A percentile compares a stretch with the other conserved stretches of the same genome.
phyloP scores from a whole-genome alignment of 2,888 invertebrate genomes.

The Oegoconia quadripuncta region DNA sequence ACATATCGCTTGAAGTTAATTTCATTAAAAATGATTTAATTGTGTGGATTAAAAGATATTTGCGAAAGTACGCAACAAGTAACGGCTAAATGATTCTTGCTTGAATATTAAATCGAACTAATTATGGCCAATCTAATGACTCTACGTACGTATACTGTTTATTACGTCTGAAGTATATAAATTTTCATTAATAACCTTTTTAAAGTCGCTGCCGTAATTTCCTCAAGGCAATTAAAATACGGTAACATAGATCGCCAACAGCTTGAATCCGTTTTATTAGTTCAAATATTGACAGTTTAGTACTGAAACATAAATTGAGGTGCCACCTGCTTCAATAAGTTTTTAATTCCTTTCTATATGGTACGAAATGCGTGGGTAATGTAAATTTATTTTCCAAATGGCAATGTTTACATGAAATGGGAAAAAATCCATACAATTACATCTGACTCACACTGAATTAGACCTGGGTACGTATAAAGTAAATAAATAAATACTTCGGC shows the following conservation, averaged over 20 bases:
- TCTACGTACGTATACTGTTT: not conserved
- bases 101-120: conserved; percentile 1
- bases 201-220: conserved; percentile 3
- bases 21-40: not conserved
- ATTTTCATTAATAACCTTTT: conserved; percentile 2
- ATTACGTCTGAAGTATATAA: not conserved
- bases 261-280: conserved; percentile 1
- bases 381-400: too few species aligned
- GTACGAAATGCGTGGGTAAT: conserved; percentile 20
- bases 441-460: too few species aligned
- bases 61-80: not conserved
- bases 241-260: not conserved
- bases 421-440: too few species aligned
- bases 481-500: too few species aligned
- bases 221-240: conserved; percentile 1
- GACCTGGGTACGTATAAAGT: too few species aligned
- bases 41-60: not conserved
- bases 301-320: not conserved
- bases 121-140: not conserved
- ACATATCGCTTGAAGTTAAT: not conserved
- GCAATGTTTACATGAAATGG: too few species aligned
- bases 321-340: not conserved
- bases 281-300: not conserved
- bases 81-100: not conserved
- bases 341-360: not conserved